Conservation (phyloP, 2,797 vertebrate species). For the Spondyliosoma cantharus region DNA sequence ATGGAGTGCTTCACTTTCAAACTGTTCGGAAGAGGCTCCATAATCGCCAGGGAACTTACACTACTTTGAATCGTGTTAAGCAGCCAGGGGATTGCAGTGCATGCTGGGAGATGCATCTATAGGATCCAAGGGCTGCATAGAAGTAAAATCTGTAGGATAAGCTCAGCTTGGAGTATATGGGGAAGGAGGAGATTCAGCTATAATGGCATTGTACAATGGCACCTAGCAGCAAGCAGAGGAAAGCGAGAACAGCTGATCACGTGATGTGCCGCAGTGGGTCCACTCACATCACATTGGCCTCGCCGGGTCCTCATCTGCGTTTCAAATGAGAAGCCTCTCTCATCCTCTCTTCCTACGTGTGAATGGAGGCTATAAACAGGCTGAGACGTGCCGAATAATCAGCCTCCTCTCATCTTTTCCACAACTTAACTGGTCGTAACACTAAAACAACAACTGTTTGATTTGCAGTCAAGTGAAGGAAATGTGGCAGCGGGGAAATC, state of each 20-base stretch:
- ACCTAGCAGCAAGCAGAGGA: slow-evolving; percentile 47
- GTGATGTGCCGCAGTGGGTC: slow-evolving; percentile 22
- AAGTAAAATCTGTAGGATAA: slow-evolving; percentile 54
- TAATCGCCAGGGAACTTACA: slow-evolving; percentile 2
- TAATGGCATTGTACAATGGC: slow-evolving; percentile 25
- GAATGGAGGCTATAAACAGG: slow-evolving; percentile 29
- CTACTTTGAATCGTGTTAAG: slow-evolving; percentile 48
- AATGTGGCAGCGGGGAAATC: slow-evolving; percentile 41
- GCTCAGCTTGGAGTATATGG: slow-evolving; percentile 17
- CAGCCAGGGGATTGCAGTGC: slow-evolving; percentile 36
- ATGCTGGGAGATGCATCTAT: slow-evolving; percentile 45
- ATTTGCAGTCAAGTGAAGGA: slow-evolving; percentile 54
- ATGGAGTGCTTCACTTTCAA: slow-evolving; percentile 13
- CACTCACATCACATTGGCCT: slow-evolving; percentile 18
- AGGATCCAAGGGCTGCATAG: slow-evolving; percentile 35
- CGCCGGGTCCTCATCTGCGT: slow-evolving; percentile 28
- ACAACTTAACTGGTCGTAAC: slow-evolving; percentile 51
- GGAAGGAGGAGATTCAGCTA: background rate
- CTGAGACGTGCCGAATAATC: slow-evolving; percentile 22
- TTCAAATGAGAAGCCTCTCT: slow-evolving; percentile 45
- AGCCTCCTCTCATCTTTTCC: slow-evolving; percentile 40
- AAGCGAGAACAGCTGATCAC: slow-evolving; percentile 23
- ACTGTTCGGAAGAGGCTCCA: slow-evolving; percentile 11
- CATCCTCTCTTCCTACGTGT: slow-evolving; percentile 14
- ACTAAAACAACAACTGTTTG: slow-evolving; percentile 61